These are phyloP conservation scores for Aricia artaxerxes DNA, from an alignment of 2,888 invertebrate species.

Conservation along the genomic window DNA sequence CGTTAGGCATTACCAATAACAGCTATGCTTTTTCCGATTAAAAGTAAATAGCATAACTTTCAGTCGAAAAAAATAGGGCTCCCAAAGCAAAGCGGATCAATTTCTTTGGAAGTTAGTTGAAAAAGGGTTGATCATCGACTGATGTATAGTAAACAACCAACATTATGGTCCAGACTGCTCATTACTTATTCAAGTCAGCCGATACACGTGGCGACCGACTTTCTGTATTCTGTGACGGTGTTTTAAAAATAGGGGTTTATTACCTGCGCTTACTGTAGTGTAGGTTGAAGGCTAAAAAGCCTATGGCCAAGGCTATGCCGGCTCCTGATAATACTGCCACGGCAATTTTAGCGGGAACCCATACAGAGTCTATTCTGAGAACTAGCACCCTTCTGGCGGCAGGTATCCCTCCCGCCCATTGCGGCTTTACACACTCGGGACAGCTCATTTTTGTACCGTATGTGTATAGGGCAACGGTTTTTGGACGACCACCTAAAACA, in stretches of 20 bases:
- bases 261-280: slow-evolving; percentile 91
- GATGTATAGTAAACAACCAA: background rate
- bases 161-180: background rate
- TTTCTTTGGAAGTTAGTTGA: too few species aligned
- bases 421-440: slow-evolving; percentile 85
- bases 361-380: slow-evolving; percentile 87
- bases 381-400: slow-evolving; percentile 89
- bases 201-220: background rate
- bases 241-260: background rate
- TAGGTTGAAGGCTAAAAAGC: slow-evolving; percentile 90
- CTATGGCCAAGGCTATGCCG: slow-evolving; percentile 87
- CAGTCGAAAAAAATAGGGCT: too few species aligned
- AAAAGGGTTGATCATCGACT: background rate
- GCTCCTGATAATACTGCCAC: slow-evolving; percentile 86
- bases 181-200: background rate
- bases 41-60: too few species aligned
- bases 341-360: slow-evolving; percentile 86
- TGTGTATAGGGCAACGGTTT: slow-evolving; percentile 86
- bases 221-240: background rate
- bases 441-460: slow-evolving; percentile 83
- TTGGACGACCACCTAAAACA: slow-evolving; percentile 83
- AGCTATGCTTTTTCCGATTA: too few species aligned
- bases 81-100: too few species aligned
- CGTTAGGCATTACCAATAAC: too few species aligned
- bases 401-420: slow-evolving; percentile 88